Base-by-base conservation (phyloP, 2,797 vertebrate genomes). In the Halcyon leucocephala region DNA sequence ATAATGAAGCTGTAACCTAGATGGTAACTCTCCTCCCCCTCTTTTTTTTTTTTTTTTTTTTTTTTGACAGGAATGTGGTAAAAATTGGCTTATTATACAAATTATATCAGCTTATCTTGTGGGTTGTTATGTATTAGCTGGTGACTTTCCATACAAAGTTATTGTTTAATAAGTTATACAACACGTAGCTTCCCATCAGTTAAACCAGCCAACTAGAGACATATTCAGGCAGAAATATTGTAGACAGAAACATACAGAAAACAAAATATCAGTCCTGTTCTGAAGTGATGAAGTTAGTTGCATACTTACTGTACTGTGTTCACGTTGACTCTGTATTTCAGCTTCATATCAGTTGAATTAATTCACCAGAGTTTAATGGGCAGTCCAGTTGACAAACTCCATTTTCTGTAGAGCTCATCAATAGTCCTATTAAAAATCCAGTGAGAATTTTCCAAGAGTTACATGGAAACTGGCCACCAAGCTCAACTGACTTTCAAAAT, bases 21-120 rank as follows among this genome's bases (percentile, higher is more conserved):
- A 57, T 2, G 0, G 14, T 10, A 70, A 37, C 2, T 64, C 6
- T 55, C 8, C 15, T 29, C 8, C 2, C 3, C 3, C 25, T 3
- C 3, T 3, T 1, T 14, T 10, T 14, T 11, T 7, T 26, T 10
- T 29, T 24, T 26, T 28, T n/a, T n/a, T 8, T 24, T 33, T 31
- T 9, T 65, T 72, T 58, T 18, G 28, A 33, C 44, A 41, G 2
- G 3, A 49, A 42, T 12, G 10, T 6, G 2, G 1, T 80, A 89
- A 85, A 54, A 46, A 39, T 41, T 31, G 65, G 7, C 1, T 62
- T 57, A 35, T 31, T 52, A 21, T 37, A 49, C 3, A 37, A 57
- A 74, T 71, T 51, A 28, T 6, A 15, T 52, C 60, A 49, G 7
- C 37, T 74, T 74, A 39, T 35, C n/a, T 44, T 79, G 19, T 65